phyloP scores from a whole-genome alignment of 2,113 vertebrate genomes.

The Cyanocitta stelleri region DNA sequence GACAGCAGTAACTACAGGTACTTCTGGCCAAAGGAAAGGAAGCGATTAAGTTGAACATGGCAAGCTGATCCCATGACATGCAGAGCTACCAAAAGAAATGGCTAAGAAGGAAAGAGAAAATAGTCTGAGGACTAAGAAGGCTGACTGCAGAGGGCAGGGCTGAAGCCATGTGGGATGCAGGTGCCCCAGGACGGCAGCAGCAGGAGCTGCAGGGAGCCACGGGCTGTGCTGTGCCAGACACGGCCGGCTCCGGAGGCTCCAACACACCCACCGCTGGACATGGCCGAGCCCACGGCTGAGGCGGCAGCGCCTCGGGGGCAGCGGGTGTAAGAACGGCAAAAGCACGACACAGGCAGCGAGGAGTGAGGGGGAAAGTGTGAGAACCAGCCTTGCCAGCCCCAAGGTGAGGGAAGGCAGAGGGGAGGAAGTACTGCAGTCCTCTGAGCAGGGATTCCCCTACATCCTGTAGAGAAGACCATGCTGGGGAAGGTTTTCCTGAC shows the following conservation, averaged over 20 bases:
- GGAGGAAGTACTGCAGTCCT: neutral
- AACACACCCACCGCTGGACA: neutral
- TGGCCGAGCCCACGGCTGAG: neutral
- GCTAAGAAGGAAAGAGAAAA: neutral
- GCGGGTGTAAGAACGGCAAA: neutral
- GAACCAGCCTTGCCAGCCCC: neutral
- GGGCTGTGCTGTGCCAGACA: rapidly evolving
- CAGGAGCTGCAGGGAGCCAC: neutral
- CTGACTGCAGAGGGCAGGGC: rapidly evolving
- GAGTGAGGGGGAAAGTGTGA: neutral
- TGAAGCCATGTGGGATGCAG: rapidly evolving
- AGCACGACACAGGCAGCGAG: neutral
- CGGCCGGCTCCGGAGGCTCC: neutral
- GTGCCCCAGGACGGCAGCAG: neutral
- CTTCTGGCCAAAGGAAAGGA: neutral
- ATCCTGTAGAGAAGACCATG: neutral
- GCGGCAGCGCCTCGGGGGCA: neutral
- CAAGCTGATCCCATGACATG: neutral
- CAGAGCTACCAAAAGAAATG: neutral
- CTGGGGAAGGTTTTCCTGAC: neutral
- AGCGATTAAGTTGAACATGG: neutral
- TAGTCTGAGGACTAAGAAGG: neutral
- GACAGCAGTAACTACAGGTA: neutral
- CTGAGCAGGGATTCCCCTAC: neutral
- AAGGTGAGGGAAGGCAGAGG: neutral